Conservation (phyloP, 2,113 vertebrate genomes). For the Cygnus buccinator region DNA sequence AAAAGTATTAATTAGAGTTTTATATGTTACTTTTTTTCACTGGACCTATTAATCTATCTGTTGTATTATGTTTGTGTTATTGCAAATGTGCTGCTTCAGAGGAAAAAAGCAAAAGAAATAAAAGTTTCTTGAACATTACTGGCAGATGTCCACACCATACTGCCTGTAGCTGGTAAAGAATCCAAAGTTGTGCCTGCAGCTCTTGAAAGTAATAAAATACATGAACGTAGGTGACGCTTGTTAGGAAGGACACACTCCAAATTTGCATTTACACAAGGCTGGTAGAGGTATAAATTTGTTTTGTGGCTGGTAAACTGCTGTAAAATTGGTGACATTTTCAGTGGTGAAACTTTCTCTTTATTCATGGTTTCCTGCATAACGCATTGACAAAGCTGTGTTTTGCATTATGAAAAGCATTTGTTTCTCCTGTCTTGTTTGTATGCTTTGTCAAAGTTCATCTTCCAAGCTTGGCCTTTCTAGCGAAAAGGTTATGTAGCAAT, state of each 20-base stretch:
- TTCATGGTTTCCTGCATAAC: neutral
- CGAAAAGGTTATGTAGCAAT: neutral
- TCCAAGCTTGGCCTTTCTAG: neutral
- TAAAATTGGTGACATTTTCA: neutral
- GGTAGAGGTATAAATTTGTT: neutral
- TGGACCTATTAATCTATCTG: neutral
- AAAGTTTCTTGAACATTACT: neutral
- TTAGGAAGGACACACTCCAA: neutral
- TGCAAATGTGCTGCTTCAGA: neutral
- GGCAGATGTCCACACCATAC: neutral
- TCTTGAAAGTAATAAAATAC: neutral
- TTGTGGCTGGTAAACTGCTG: neutral
- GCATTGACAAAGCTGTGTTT: neutral
- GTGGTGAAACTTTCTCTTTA: neutral
- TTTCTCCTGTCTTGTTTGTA: rapidly evolving
- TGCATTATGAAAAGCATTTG: neutral
- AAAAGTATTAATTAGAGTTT: neutral
- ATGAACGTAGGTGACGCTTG: neutral
- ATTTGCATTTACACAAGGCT: neutral
- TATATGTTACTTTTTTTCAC: neutral
- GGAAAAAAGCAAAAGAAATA: neutral
- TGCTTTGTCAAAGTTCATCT: neutral
- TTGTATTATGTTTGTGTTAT: neutral
- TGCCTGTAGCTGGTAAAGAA: neutral
- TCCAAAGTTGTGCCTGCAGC: neutral